These are phyloP conservation scores for Copsychus sechellarum DNA, from an alignment of 2,113 vertebrate genomes.

Conservation along the genomic window DNA sequence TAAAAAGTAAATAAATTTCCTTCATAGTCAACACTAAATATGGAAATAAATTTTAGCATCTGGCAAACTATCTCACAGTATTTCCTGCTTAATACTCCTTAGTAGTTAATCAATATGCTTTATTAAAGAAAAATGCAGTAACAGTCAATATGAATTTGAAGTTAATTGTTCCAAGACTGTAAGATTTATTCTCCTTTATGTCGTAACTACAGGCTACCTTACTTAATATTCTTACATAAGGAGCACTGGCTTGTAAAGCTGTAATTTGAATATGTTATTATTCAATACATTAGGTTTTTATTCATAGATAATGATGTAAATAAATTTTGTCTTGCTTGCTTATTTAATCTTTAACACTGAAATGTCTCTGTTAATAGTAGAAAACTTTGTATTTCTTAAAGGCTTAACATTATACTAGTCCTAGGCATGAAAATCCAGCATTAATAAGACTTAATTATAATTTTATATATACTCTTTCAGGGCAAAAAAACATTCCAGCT, in stretches of 20 bases:
- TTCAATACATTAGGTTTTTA: not conserved
- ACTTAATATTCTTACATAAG: not conserved
- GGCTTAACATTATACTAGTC: not conserved
- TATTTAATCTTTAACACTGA: slow-evolving; percentile 4
- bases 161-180: not conserved
- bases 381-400: slow-evolving; percentile 8
- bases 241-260: not conserved
- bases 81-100: not conserved
- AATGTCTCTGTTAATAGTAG: not conserved
- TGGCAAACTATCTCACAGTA: not conserved
- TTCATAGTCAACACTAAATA: not conserved
- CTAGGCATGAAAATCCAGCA: slow-evolving; percentile 6
- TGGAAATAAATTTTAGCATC: not conserved
- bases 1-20: slow-evolving; percentile 4
- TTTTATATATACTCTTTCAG: not conserved
- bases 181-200: not conserved
- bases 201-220: not conserved
- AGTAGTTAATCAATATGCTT: not conserved
- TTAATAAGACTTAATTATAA: not conserved
- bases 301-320: slow-evolving; percentile 4
- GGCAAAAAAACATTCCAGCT: not conserved
- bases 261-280: not conserved
- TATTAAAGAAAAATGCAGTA: not conserved
- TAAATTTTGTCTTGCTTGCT: not conserved
- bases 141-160: not conserved